These are phyloP conservation scores for Pterois miles DNA, from an alignment of 2,797 vertebrate species.

Conservation along the genomic window DNA sequence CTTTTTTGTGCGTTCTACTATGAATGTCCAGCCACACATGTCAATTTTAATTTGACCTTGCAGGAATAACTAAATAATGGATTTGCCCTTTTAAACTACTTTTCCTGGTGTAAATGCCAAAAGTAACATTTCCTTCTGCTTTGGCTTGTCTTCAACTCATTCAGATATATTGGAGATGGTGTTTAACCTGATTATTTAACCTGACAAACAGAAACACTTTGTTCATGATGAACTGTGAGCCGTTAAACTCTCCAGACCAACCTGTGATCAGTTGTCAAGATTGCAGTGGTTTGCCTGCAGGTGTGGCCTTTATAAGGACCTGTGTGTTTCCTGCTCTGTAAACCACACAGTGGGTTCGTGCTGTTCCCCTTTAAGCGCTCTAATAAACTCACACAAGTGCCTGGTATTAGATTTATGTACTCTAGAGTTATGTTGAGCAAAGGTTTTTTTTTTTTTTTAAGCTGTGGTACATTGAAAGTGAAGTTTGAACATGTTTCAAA, in stretches of 20 bases:
- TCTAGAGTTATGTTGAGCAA: background rate
- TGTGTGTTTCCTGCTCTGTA: constrained; percentile 22
- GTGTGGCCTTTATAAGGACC: constrained; percentile 11
- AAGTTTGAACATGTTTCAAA: constrained; percentile 4
- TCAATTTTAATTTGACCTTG: no score
- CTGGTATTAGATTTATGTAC: background rate
- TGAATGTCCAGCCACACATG: no score
- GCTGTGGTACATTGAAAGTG: background rate
- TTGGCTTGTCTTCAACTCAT: background rate
- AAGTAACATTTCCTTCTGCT: no score
- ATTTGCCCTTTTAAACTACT: background rate
- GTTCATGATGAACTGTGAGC: background rate
- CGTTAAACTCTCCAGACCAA: constrained; percentile 8
- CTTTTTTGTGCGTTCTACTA: no score
- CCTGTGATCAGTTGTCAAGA: constrained; percentile 6
- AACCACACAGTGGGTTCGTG: background rate
- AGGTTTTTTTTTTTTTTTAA: background rate
- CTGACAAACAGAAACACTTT: background rate
- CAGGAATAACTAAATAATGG: no score
- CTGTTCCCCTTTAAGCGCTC: background rate
- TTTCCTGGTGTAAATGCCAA: background rate
- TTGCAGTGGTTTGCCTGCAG: constrained; percentile 5
- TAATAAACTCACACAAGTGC: constrained; percentile 12
- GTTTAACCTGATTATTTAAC: background rate
- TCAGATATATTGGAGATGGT: background rate